phyloP scores from a whole-genome alignment of 2,888 invertebrate genomes.

The Machimus atricapillus region DNA sequence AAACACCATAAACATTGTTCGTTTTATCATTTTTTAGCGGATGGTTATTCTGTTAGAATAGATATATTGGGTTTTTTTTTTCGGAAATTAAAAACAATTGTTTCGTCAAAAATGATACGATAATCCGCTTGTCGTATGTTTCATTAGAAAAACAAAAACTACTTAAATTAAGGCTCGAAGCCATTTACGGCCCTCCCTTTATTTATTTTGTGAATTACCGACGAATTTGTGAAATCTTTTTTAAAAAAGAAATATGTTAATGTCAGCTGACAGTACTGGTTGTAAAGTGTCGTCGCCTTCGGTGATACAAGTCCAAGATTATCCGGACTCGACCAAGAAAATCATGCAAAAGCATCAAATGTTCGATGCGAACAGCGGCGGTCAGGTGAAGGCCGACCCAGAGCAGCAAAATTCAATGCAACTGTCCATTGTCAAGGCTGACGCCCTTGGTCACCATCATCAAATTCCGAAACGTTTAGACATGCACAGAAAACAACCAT shows the following conservation, averaged over 20 bases:
- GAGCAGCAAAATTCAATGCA: conserved; percentile 4
- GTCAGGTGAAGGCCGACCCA: background rate
- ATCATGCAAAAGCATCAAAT: conserved; percentile 12
- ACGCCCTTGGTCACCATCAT: background rate
- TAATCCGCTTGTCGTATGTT: background rate
- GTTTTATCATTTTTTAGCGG: background rate
- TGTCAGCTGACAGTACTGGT: conserved; percentile 63
- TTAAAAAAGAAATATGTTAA: conserved; percentile 58
- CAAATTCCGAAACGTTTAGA: conserved; percentile 12
- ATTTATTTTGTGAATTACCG: background rate
- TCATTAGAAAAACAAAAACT: background rate
- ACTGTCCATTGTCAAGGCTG: background rate
- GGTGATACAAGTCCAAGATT: conserved; percentile 26
- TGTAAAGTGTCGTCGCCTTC: conserved; percentile 49
- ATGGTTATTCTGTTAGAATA: background rate
- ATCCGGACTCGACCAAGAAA: conserved; percentile 30
- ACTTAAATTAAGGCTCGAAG: background rate
- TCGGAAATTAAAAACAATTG: background rate
- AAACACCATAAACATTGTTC: background rate
- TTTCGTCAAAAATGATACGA: background rate
- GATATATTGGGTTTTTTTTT: background rate
- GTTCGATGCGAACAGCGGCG: background rate
- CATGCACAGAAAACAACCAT: background rate
- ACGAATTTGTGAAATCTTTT: background rate
- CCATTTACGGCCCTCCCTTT: background rate